Conservation (phyloP, 2,888 invertebrate species). For the Pimpla rufipes region DNA sequence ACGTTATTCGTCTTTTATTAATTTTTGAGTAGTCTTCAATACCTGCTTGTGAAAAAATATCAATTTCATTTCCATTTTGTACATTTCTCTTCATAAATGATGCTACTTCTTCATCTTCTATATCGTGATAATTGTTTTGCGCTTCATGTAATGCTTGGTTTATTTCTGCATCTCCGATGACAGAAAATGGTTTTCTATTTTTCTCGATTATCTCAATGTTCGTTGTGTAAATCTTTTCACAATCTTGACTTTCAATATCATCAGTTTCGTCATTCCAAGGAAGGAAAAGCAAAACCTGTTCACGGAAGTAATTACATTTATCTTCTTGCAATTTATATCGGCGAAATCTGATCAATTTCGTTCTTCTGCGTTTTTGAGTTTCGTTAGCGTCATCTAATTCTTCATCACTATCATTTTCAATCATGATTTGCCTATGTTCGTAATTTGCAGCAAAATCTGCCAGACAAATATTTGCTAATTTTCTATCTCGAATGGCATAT, state of each 20-base stretch:
- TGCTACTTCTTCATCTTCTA: background rate
- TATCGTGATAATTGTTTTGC: background rate
- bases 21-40: background rate
- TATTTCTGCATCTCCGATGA: constrained; percentile 6
- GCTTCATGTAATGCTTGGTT: background rate
- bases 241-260: constrained; percentile 6
- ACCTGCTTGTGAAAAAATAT: constrained; percentile 14
- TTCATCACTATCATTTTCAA: constrained; percentile 12
- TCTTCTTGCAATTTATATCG: too few species aligned
- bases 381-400: background rate
- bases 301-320: constrained; percentile 44
- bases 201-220: constrained; percentile 47
- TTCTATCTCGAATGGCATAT: background rate
- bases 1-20: constrained; percentile 8
- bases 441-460: constrained; percentile 44
- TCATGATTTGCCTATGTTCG: background rate
- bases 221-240: constrained; percentile 20
- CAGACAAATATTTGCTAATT: constrained; percentile 27
- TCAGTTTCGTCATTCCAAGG: constrained; percentile 59
- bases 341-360: constrained; percentile 17
- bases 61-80: background rate
- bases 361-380: constrained; percentile 20
- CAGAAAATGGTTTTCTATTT: background rate
- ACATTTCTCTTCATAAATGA: background rate
- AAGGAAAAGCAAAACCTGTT: constrained; percentile 57